phyloP scores from a whole-genome alignment of 1,140 invertebrate species.

The Acromyrmex charruanus region DNA sequence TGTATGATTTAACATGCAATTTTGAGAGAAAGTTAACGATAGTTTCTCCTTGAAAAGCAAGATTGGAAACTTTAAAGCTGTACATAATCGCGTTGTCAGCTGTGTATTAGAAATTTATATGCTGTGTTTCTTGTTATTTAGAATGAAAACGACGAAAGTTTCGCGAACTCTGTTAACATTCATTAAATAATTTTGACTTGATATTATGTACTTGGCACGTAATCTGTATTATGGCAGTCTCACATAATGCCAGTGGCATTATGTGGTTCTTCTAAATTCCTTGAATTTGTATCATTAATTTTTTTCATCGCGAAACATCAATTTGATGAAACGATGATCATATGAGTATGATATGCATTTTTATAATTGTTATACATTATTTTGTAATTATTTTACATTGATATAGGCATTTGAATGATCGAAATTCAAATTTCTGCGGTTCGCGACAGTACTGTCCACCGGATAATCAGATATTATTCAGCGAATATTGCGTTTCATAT shows the following conservation, averaged over 20 bases:
- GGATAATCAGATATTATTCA: conserved; percentile 61
- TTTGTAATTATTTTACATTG: conserved; percentile 27
- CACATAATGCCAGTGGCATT: background rate
- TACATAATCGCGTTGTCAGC: background rate
- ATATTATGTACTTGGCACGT: background rate
- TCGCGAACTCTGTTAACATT: conserved; percentile 2
- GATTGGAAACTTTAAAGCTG: background rate
- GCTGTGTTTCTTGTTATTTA: background rate
- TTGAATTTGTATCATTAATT: background rate
- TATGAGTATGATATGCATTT: background rate
- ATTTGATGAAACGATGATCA: background rate
- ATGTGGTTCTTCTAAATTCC: background rate
- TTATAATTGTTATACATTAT: background rate
- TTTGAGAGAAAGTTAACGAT: background rate
- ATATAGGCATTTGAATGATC: conserved; percentile 6
- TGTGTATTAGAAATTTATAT: conserved; percentile 7
- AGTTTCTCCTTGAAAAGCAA: background rate
- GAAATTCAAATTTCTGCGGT: conserved; percentile 44
- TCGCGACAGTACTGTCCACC: background rate
- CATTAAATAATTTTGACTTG: conserved; percentile 10
- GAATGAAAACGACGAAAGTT: conserved; percentile 32
- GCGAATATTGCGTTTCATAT: conserved; percentile 57
- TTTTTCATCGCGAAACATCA: background rate
- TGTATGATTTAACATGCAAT: background rate
- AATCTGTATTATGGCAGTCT: background rate